phyloP scores from a whole-genome alignment of 1,140 invertebrate genomes.

The Drosophila erecta region DNA sequence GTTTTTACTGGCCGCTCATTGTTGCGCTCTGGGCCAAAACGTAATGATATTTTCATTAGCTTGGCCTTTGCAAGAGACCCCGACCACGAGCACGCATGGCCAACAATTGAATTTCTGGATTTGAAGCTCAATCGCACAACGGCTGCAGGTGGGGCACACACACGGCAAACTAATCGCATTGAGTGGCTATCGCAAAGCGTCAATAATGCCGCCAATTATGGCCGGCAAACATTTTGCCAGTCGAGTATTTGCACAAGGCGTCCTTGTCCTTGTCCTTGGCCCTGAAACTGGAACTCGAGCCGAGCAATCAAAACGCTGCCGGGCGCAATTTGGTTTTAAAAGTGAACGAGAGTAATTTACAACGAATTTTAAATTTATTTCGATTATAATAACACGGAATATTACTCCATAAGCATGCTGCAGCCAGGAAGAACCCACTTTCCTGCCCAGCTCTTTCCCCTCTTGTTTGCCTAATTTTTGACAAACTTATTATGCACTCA shows the following conservation, averaged over 20 bases:
- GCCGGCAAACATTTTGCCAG: constrained; percentile 32
- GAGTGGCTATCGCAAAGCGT: constrained; percentile 70
- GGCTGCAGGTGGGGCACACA: constrained; percentile 54
- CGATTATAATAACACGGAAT: too few relatives aligned
- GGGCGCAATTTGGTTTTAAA: constrained; percentile 9
- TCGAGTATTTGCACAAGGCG: constrained; percentile 73
- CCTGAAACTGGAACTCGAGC: constrained; percentile 38
- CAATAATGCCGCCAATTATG: constrained; percentile 73
- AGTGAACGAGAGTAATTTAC: neutral
- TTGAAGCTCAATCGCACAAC: constrained; percentile 41
- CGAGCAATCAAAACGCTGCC: constrained; percentile 38
- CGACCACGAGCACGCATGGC: constrained; percentile 57
- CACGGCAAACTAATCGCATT: constrained; percentile 60
- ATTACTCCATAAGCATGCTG: neutral
- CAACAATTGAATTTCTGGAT: constrained; percentile 55
- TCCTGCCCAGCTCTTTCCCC: neutral
- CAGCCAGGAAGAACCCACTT: neutral
- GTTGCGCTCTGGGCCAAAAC: constrained; percentile 70
- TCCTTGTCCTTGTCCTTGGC: constrained; percentile 82
- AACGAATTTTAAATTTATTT: too few relatives aligned
- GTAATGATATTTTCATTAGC: constrained; percentile 82
- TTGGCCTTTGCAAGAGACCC: constrained; percentile 67
- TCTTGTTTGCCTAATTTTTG: constrained; percentile 43
- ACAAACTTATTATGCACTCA: constrained; percentile 51
- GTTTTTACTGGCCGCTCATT: constrained; percentile 47